phyloP scores from a whole-genome alignment of 2,888 invertebrate genomes.

The Rhamnusium bicolor region DNA sequence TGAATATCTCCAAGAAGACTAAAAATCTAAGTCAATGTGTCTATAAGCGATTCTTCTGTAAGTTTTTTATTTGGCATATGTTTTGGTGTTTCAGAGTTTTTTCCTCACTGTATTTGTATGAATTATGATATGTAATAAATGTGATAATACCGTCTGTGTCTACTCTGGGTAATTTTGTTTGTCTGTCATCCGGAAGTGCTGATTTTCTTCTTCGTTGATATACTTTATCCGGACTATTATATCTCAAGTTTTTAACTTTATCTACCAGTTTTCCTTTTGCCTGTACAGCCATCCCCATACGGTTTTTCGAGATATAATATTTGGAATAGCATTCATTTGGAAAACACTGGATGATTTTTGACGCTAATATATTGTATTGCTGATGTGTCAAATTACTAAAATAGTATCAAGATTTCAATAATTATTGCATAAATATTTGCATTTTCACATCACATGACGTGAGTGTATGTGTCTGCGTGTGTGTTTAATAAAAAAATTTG shows the following conservation, averaged over 20 bases:
- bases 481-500: too few species aligned
- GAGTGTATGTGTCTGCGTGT: too few species aligned
- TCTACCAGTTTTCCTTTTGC: conserved; percentile 31
- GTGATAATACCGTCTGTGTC: neutral
- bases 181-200: neutral
- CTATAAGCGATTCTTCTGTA: too few species aligned
- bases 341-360: conserved; percentile 26
- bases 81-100: too few species aligned
- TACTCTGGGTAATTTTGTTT: neutral
- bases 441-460: too few species aligned
- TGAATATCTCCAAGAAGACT: too few species aligned
- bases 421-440: neutral
- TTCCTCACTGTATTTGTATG: too few species aligned
- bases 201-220: conserved; percentile 18
- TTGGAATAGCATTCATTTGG: conserved; percentile 22
- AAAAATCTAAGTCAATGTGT: too few species aligned
- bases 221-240: conserved; percentile 31
- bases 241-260: conserved; percentile 29
- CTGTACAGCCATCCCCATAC: neutral
- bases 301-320: conserved; percentile 17
- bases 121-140: too few species aligned
- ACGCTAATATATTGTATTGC: conserved; percentile 19
- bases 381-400: conserved; percentile 28
- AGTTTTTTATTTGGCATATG: too few species aligned
- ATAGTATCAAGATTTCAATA: neutral